Conservation (phyloP, 1,140 invertebrate genomes). For the Eciton burchellii region DNA sequence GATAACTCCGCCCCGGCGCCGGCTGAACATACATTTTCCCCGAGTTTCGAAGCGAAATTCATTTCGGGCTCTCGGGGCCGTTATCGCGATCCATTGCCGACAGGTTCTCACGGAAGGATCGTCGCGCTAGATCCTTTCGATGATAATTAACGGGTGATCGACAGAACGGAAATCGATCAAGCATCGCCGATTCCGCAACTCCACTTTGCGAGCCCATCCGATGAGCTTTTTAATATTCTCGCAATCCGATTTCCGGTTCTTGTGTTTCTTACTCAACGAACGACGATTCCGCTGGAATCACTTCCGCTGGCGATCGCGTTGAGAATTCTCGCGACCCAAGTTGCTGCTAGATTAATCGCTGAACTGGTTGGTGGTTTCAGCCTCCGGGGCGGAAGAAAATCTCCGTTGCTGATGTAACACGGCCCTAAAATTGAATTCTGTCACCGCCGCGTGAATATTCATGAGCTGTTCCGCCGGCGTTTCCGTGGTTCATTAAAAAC, state of each 20-base stretch:
- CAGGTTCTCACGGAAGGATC: no score
- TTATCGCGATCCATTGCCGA: neutral
- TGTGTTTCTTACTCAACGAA: no score
- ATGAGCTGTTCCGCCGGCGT: slow-evolving; percentile 27
- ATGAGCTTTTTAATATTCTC: no score
- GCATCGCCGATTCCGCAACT: no score
- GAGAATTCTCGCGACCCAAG: neutral
- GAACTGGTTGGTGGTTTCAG: neutral
- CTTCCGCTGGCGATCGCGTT: no score
- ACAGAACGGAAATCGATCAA: no score
- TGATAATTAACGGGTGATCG: no score
- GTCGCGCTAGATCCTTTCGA: no score
- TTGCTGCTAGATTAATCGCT: slow-evolving; percentile 39
- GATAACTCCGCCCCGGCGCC: slow-evolving; percentile 18
- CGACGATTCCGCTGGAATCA: no score
- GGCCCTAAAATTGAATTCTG: slow-evolving; percentile 47
- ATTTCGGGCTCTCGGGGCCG: slow-evolving; percentile 13
- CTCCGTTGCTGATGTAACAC: slow-evolving; percentile 8
- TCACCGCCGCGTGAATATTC: slow-evolving; percentile 37
- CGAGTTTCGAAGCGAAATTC: slow-evolving; percentile 43
- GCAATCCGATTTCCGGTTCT: no score
- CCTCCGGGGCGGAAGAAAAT: no score
- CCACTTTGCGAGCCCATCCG: no score
- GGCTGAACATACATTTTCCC: slow-evolving; percentile 42
- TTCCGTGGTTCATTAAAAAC: slow-evolving; percentile 23